Evolutionary conservation across 2,888 invertebrate species (phyloP), one percentile per base, ranked within the genome.

Genomic region (Hemaris fuciformis): DNA sequence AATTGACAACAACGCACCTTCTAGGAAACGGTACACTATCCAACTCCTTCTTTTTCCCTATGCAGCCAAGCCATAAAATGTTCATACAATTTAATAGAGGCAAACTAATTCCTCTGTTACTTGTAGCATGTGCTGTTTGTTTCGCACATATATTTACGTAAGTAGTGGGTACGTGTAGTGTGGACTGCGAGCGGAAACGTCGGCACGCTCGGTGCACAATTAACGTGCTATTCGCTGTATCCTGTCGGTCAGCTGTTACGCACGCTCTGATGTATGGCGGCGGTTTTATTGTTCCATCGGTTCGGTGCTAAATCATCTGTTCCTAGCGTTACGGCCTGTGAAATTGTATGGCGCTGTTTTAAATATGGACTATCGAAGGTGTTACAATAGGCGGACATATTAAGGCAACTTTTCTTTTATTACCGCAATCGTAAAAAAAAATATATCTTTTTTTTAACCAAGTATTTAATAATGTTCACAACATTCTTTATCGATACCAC

Each of bases 171-270:
- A 56, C 38, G 13, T 45, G 61, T 61, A 64, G 59, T 53, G 23
- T 64, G 46, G 57, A 68, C 61, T 69, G 70, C 72, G n/a, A 78
- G 67, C 83, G 85, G 85, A 85, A 82, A 75, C 76, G 72, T 71
- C 73, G 74, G 71, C 75, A 79, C 73, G 70, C 74, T 71, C 69
- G 71, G 67, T 65, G 71, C 72, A 77, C 79, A 80, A 85, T 84
- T 81, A 82, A 79, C 80, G 73, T 75, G 75, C 69, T 77, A 79
- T 76, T 77, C 80, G 79, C 76, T 80, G 77, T 83, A 81, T 84
- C 81, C 84, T 83, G 84, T 73, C 71, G 65, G 71, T 64, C 60
- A 53, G 64, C 61, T 23, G 56, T 59, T 53, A 31, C 27, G 31
- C 46, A 23, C 53, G 27, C 27, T 53, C 53, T 43, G n/a, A 46